Evolutionary conservation across 2,113 vertebrate genomes (phyloP).

Genomic region (Channa argus): DNA sequence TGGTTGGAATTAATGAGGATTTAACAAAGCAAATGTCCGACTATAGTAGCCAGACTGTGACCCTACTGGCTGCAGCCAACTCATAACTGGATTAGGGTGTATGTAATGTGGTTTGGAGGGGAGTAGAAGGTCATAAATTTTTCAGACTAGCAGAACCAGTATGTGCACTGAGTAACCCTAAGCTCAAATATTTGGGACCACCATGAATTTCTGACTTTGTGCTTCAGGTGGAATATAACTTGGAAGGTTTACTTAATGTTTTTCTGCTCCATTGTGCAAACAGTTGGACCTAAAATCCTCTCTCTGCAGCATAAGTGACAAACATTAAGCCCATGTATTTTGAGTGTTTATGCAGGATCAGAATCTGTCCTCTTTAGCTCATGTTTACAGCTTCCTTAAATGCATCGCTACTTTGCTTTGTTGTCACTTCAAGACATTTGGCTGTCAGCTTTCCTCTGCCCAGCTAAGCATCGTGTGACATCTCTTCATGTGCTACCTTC

Average conservation of each 20-base stretch:
- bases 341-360: conserved; percentile 6
- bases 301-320: not conserved
- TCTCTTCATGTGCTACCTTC: conserved; percentile 46
- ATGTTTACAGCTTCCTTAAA: conserved; percentile 15
- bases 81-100: conserved; percentile 7
- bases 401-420: conserved; percentile 5
- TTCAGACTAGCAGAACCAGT: conserved; percentile 43
- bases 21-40: conserved; percentile 58
- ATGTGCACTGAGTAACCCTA: not conserved
- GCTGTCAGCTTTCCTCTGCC: conserved; percentile 28
- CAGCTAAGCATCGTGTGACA: conserved; percentile 57
- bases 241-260: conserved; percentile 23
- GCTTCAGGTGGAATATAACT: conserved; percentile 10
- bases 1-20: conserved; percentile 59
- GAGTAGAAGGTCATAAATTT: conserved; percentile 50
- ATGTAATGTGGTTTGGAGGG: conserved; percentile 23
- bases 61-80: conserved; percentile 2
- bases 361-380: conserved; percentile 25
- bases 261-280: not conserved
- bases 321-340: not conserved
- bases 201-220: conserved; percentile 17
- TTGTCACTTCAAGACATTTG: conserved; percentile 30
- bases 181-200: conserved; percentile 18
- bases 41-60: conserved; percentile 36
- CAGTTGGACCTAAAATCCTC: conserved; percentile 10